Evolutionary conservation across 1,140 invertebrate genomes (phyloP).

Genomic region (Aporrectodea caliginosa): DNA sequence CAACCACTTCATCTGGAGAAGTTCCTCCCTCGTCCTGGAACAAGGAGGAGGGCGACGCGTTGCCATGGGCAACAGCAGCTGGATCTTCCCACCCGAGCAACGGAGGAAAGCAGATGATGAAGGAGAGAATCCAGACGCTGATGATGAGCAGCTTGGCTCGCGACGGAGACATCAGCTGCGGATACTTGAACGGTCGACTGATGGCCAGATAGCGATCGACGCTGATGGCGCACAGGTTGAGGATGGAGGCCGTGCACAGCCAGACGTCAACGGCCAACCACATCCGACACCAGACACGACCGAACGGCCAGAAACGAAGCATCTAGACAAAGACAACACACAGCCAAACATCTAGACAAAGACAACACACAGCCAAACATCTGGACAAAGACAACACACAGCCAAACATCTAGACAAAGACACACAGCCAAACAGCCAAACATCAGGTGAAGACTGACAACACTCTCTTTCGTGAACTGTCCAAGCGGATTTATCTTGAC

Average conservation of each 20-base stretch:
- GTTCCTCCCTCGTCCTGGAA: background rate
- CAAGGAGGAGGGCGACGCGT: constrained; percentile 31
- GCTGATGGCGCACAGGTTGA: constrained; percentile 56
- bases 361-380: constrained; percentile 39
- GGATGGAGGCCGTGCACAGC: constrained; percentile 56
- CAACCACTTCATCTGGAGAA: background rate
- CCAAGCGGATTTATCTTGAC: too few relatives aligned
- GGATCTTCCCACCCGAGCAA: constrained; percentile 83
- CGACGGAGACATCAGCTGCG: constrained; percentile 39
- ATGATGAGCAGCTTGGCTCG: constrained; percentile 85
- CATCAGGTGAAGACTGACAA: too few relatives aligned
- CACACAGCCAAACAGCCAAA: too few relatives aligned
- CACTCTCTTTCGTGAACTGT: too few relatives aligned
- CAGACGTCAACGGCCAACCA: constrained; percentile 57
- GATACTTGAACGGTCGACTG: constrained; percentile 51
- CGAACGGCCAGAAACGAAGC: constrained; percentile 51
- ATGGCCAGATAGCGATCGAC: constrained; percentile 57
- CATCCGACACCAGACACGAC: constrained; percentile 48
- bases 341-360: constrained; percentile 47
- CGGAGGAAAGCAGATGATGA: constrained; percentile 95
- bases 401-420: constrained; percentile 47
- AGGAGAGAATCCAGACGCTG: constrained; percentile 88
- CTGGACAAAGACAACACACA: constrained; percentile 53
- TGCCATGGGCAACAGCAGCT: background rate
- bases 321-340: constrained; percentile 53